Evolutionary conservation across 1,140 invertebrate genomes (phyloP), one percentile per base, ranked within the genome.

Genomic region (Prorops nasuta): DNA sequence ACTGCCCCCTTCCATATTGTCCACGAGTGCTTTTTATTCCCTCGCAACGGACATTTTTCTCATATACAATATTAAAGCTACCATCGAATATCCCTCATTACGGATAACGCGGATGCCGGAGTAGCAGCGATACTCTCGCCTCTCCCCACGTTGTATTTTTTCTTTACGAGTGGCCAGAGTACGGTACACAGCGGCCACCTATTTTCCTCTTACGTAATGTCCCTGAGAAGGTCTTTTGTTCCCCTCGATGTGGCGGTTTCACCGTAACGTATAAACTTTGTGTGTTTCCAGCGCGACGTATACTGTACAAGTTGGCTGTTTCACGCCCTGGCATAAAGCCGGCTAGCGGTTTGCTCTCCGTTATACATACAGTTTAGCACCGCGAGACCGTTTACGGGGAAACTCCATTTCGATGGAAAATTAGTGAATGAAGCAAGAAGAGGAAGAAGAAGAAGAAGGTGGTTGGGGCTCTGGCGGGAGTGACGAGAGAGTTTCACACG

Each of bases 211-310:
- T 58, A 51, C 60, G 50, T 56, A 58, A 60, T 64, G 54, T 52
- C 42, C 46, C 34, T 50, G 37, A 28, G 52, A 54, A 44, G 50
- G 28, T 58, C 63, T 61, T 65, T 61, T 60, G 54, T 65, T 56
- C 49, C 49, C 42, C 49, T 54, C 41, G 50, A 48, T 58, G 52
- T 47, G 46, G 57, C 49, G 56, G 51, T 58, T 59, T 59, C 49
- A 32, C 24, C 58, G 54, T 64, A 66, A 64, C 60, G 43, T 60
- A 56, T 63, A 56, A 63, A 64, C 49, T 66, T 66, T 63, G 62
- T 56, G 59, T 57, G n/a, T 64, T 57, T 55, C 60, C 58, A 59
- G 42, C 39, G 32, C 43, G 43, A 42, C 46, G 35, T 58, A 64
- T 56, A 34, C 35, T 28, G 17, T 20, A 49, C 22, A 37, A 45